phyloP scores from a whole-genome alignment of 2,113 vertebrate genomes.

The Xiphophorus maculatus region DNA sequence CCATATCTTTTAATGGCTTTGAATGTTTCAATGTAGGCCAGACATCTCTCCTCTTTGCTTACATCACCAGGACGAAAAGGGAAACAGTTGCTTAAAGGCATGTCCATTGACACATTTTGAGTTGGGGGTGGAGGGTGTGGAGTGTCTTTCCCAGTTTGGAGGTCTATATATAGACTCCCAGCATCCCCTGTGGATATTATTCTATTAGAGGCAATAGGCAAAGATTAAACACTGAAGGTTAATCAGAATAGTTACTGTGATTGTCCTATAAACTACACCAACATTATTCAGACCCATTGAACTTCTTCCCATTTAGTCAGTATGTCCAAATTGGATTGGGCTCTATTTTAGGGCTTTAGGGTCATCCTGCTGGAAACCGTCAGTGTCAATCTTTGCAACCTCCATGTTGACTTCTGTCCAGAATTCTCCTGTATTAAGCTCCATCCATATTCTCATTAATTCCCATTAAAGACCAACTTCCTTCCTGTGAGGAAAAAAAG shows the following conservation, averaged over 20 bases:
- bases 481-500: neutral
- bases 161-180: constrained; percentile 29
- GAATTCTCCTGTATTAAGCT: neutral
- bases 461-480: neutral
- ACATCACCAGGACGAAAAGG: no score
- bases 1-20: no score
- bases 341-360: neutral
- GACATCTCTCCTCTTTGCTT: no score
- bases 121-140: no score
- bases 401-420: neutral
- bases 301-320: neutral
- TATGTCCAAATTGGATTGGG: neutral
- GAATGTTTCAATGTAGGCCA: no score
- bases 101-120: no score
- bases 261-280: neutral
- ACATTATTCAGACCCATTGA: neutral
- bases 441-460: neutral
- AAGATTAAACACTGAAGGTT: constrained; percentile 47
- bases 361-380: neutral
- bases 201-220: constrained; percentile 16
- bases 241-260: constrained; percentile 37
- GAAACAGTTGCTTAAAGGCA: no score
- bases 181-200: constrained; percentile 36
- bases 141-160: constrained; percentile 33
- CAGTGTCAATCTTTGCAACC: neutral